These are phyloP conservation scores for Ophonus ardosiacus DNA, from an alignment of 2,888 invertebrate species.

Conservation along the genomic window DNA sequence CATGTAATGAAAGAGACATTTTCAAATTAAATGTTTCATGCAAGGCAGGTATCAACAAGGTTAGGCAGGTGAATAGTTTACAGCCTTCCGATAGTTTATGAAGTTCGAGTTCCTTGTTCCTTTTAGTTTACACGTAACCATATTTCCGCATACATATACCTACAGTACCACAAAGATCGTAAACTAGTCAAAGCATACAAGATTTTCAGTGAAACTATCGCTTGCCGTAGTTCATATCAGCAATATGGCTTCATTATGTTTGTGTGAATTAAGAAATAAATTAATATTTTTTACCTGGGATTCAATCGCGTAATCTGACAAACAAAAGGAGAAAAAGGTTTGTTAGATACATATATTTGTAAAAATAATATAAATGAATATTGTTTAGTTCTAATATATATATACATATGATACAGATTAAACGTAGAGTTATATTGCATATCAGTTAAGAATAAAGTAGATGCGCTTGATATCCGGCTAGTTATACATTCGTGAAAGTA, in stretches of 20 bases:
- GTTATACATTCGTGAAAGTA: too few species aligned
- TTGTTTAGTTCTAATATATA: too few species aligned
- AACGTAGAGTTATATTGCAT: too few species aligned
- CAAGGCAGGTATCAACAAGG: neutral
- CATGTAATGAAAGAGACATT: neutral
- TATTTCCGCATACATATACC: neutral
- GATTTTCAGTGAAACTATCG: neutral
- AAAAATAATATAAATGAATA: too few species aligned
- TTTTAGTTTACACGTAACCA: neutral
- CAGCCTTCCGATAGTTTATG: slow-evolving; percentile 9
- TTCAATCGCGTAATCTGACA: slow-evolving; percentile 1
- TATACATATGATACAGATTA: too few species aligned
- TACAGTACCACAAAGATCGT: neutral
- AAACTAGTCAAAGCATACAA: neutral
- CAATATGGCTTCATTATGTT: neutral
- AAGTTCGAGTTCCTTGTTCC: neutral
- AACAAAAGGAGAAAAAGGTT: neutral
- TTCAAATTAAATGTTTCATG: neutral
- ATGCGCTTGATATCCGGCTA: too few species aligned
- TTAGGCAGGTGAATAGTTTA: slow-evolving; percentile 2
- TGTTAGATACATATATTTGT: neutral
- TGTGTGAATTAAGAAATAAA: slow-evolving; percentile 9
- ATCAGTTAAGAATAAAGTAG: too few species aligned
- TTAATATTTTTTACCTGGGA: neutral
- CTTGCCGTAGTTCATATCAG: neutral